These are phyloP conservation scores for Ochotona curzoniae DNA, from an alignment of 2,113 vertebrate genomes.

Conservation along the genomic window DNA sequence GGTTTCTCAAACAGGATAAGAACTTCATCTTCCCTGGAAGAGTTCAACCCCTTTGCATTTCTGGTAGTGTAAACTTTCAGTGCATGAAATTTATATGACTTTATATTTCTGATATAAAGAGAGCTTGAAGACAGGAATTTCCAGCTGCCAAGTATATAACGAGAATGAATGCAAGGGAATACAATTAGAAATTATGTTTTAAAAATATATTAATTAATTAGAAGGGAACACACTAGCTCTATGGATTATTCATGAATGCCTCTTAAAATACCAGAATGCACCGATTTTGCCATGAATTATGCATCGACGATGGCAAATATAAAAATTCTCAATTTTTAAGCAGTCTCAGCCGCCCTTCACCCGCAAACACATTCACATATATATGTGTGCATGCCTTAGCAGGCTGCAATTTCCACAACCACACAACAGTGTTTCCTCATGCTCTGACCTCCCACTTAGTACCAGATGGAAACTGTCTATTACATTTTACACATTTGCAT, in stretches of 20 bases:
- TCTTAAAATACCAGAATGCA: neutral
- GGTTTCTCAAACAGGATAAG: constrained; percentile 33
- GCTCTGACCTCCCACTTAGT: neutral
- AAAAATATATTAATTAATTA: neutral
- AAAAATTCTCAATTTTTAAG: neutral
- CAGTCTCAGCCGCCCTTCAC: neutral
- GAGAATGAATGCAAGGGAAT: neutral
- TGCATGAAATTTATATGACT: neutral
- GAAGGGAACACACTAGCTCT: neutral
- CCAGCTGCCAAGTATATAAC: neutral
- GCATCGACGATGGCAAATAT: neutral
- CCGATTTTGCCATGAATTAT: neutral
- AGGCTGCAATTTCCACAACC: constrained; percentile 24
- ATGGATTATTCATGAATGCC: neutral
- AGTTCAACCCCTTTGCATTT: neutral
- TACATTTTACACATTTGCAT: neutral
- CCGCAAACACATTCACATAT: neutral
- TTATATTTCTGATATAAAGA: neutral
- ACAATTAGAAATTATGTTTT: neutral
- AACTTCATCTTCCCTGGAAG: neutral
- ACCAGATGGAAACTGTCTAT: neutral
- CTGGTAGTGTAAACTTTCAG: neutral
- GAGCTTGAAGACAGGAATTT: neutral
- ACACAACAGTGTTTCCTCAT: neutral
- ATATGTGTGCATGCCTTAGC: neutral